Base-by-base conservation (phyloP, 2,797 vertebrate species). In the Hyperoplus lanceolatus region DNA sequence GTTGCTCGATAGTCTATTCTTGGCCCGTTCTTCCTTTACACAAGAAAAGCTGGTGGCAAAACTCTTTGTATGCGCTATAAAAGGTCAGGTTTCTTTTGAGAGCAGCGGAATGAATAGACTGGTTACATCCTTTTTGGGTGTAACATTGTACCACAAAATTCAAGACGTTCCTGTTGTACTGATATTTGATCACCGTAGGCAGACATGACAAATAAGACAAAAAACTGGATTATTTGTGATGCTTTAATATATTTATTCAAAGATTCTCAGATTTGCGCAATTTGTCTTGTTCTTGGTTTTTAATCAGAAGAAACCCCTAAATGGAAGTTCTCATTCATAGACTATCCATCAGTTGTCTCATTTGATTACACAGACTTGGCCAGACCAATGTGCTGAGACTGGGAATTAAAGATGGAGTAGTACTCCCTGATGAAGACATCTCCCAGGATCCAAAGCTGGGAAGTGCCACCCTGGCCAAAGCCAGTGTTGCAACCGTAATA, bases 381-480 rank as follows among this genome's bases (percentile, higher is more conserved):
- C 75, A 93, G 76, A 42, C 87, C 92, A 1, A 93, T 66, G 1
- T n/a, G 9, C 29, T 83, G 68, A 53, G 2, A 0, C 8, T 72
- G 8, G 8, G 49, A 4, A 45, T 94, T 63, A 71, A 94, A 94
- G 73, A 93, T 38, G 6, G 70, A 45, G 2, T 92, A 94, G 82
- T 79, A 94, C 69, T 93, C 73, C 78, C 92, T 89, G 85, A 93
- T 95, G 84, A 95, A 94, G 64, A 95, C 93, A 54, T 94, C 92
- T 68, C 94, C 92, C 71, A 94, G 81, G 85, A 94, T 94, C 92
- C 92, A 95, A 50, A 93, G 86, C 46, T 81, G 73, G 0, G 38
- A 0, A 43, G 10, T 16, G 12, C 88, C 88, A 43, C 80, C 79
- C 61, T 70, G 72, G 11, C 87, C 72, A 61, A 94, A 94, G 76